A percentile compares a stretch with the other conserved stretches of the same genome.
phyloP scores from a whole-genome alignment of 1,140 invertebrate genomes.

The Gonatopus flavifemur region DNA sequence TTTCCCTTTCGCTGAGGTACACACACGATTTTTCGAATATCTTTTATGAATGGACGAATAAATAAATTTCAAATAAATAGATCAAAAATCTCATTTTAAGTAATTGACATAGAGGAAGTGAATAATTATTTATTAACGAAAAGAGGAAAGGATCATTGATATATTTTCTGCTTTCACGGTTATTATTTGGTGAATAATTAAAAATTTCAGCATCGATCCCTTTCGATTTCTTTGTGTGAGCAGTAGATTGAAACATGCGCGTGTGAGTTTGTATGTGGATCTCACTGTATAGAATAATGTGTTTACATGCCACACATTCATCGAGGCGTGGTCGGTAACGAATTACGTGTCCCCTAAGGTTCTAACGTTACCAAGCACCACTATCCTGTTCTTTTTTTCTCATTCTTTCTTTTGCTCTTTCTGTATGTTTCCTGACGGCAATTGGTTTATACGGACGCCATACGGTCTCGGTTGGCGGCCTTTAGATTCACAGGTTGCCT shows the following conservation, averaged over 20 bases:
- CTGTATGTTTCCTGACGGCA: no score
- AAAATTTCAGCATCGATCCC: no score
- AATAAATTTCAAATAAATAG: no score
- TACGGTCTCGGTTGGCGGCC: constrained; percentile 1
- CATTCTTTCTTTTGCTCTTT: constrained; percentile 13
- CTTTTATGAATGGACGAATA: no score
- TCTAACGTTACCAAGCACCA: background rate
- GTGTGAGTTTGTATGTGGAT: background rate
- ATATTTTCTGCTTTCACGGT: background rate
- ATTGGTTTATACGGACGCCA: constrained; percentile 11
- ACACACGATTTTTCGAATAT: no score
- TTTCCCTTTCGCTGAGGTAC: no score
- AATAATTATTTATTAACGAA: no score
- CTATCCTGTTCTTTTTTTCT: background rate
- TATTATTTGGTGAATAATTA: no score
- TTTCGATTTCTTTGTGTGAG: background rate
- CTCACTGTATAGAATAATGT: background rate
- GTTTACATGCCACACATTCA: constrained; percentile 23
- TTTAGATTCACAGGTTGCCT: no score
- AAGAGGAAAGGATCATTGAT: no score
- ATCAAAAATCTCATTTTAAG: no score
- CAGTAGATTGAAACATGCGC: constrained; percentile 1
- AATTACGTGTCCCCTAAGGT: constrained; percentile 33
- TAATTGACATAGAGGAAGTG: no score
- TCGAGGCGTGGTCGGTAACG: constrained; percentile 32